phyloP scores from a whole-genome alignment of 2,113 vertebrate genomes.

The Cromileptes altivelis region DNA sequence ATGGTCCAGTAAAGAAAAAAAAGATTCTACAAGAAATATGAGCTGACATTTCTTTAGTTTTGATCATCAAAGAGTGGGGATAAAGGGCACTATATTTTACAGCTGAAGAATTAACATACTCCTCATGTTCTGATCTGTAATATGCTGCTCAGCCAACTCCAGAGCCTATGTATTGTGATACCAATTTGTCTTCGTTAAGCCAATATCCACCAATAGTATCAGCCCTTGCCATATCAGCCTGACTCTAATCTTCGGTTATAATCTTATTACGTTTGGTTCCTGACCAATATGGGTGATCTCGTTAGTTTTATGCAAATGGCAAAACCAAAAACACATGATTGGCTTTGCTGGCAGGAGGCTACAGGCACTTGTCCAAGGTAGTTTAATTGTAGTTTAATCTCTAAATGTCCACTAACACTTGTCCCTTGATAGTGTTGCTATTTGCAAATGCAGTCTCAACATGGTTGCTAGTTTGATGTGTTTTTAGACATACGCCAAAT shows the following conservation, averaged over 20 bases:
- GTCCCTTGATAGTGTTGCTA: neutral
- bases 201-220: constrained; percentile 3
- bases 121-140: constrained; percentile 1
- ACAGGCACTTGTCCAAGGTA: constrained; percentile 32
- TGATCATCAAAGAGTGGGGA: neutral
- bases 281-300: constrained; percentile 52
- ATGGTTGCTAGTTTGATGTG: neutral
- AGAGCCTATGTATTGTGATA: constrained; percentile 1
- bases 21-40: neutral
- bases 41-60: neutral
- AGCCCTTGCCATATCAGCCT: neutral
- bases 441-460: neutral
- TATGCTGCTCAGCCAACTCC: neutral
- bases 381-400: constrained; percentile 27
- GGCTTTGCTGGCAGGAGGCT: constrained; percentile 24
- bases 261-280: constrained; percentile 59
- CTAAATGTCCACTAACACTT: neutral
- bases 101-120: neutral
- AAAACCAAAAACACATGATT: constrained; percentile 17
- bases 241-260: constrained; percentile 12
- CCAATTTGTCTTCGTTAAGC: constrained; percentile 43
- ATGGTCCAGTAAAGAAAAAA: neutral
- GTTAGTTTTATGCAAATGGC: constrained; percentile 47
- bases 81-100: neutral
- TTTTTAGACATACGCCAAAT: neutral